These are phyloP conservation scores for Camelus dromedarius DNA, from an alignment of 2,113 vertebrate species.

Conservation along the genomic window DNA sequence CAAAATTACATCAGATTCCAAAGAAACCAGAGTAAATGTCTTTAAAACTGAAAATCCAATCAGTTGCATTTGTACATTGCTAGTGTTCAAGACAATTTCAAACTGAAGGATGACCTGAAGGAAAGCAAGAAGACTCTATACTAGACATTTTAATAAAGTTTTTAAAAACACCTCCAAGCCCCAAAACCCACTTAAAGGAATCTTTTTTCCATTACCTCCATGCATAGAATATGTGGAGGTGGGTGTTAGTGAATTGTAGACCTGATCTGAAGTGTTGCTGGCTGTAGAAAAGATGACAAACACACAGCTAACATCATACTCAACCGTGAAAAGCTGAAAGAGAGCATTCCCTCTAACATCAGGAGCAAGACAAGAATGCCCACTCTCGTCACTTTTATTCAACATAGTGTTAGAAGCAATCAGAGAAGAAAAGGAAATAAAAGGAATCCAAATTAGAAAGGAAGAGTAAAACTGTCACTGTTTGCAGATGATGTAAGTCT, in stretches of 20 bases:
- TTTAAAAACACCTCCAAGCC: neutral
- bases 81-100: slow-evolving; percentile 23
- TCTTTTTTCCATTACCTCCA: neutral
- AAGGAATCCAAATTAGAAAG: too few relatives aligned
- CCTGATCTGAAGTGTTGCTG: neutral
- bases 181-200: neutral
- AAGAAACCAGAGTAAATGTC: slow-evolving; percentile 44
- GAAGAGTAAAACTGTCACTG: too few relatives aligned
- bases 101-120: slow-evolving; percentile 1
- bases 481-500: too few relatives aligned
- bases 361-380: too few relatives aligned
- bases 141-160: neutral
- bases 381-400: too few relatives aligned
- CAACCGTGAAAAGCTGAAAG: too few relatives aligned
- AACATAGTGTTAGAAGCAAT: too few relatives aligned
- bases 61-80: slow-evolving; percentile 36
- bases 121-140: neutral
- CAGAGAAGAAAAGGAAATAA: too few relatives aligned
- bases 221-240: neutral
- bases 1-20: slow-evolving; percentile 29
- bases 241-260: neutral
- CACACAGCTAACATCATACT: too few relatives aligned
- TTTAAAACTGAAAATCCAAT: slow-evolving; percentile 44
- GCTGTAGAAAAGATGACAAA: neutral
- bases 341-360: too few relatives aligned